These are phyloP conservation scores for Hylaeus volcanicus DNA, from an alignment of 1,140 invertebrate species.

Conservation along the genomic window DNA sequence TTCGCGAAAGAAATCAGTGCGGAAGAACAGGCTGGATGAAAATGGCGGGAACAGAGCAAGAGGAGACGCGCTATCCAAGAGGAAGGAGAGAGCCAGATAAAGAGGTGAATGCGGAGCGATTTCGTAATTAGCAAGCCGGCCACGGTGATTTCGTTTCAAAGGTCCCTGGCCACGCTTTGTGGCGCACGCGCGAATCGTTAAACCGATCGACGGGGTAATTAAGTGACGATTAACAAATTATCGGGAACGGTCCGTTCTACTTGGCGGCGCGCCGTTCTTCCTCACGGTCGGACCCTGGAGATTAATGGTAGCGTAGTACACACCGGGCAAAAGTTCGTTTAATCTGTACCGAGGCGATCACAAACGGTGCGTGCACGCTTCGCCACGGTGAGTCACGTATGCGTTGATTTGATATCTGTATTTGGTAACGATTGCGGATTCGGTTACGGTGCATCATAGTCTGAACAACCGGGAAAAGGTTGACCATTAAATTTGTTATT, in stretches of 20 bases:
- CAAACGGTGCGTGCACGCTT: background rate
- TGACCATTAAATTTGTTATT: background rate
- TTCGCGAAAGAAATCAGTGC: background rate
- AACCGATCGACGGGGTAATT: conserved; percentile 40
- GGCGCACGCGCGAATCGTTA: conserved; percentile 27
- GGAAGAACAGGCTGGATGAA: background rate
- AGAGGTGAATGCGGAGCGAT: conserved; percentile 23
- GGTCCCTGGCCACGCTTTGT: background rate
- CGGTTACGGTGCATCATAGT: background rate
- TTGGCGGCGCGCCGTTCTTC: background rate
- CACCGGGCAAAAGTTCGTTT: background rate
- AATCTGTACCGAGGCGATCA: background rate
- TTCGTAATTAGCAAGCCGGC: conserved; percentile 30
- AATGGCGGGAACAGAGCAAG: background rate
- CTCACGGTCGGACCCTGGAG: background rate
- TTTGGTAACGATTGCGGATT: conserved; percentile 4
- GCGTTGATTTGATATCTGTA: conserved; percentile 5
- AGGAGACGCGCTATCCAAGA: too few relatives aligned
- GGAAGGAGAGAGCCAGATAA: conserved; percentile 5
- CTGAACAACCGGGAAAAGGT: background rate
- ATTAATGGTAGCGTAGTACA: conserved; percentile 22
- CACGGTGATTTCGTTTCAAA: conserved; percentile 1
- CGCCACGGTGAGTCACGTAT: background rate
- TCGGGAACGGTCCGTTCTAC: conserved; percentile 13
- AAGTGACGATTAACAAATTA: conserved; percentile 48